Percentiles rank a stretch among this genome's conserved stretches.
Conservation (phyloP, 37 sponge, comb jelly and placozoan genomes). For the Tethya wilhelma region DNA sequence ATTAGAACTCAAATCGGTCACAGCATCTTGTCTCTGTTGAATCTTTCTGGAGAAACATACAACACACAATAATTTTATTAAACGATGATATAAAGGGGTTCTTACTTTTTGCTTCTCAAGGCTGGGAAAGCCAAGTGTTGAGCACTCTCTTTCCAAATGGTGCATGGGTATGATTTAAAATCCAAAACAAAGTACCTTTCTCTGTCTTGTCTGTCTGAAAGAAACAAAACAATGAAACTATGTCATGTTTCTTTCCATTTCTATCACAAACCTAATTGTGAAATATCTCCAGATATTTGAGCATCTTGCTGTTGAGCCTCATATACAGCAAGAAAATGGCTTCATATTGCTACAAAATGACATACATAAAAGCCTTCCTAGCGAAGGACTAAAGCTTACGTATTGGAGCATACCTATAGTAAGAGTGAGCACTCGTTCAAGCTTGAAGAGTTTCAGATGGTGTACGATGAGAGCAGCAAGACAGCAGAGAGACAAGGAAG, state of each 20-base stretch:
- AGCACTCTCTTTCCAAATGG: constrained; percentile 48
- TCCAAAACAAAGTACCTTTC: constrained; percentile 35
- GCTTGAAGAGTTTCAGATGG: constrained; percentile 44
- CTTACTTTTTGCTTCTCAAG: constrained; percentile 30
- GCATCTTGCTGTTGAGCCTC: background rate
- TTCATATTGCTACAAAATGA: background rate
- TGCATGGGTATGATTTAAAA: constrained; percentile 51
- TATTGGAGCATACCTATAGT: no score
- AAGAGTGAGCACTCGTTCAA: constrained; percentile 30
- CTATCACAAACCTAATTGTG: no score
- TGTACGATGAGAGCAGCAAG: constrained; percentile 47
- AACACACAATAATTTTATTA: no score
- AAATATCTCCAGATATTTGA: no score
- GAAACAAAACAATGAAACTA: background rate
- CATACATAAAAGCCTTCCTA: constrained; percentile 10
- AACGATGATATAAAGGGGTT: no score
- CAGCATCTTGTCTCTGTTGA: constrained; percentile 45
- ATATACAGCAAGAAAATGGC: background rate
- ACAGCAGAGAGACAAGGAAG: constrained; percentile 28
- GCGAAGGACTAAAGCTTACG: no score
- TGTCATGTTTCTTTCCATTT: background rate
- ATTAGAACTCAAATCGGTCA: constrained; percentile 25
- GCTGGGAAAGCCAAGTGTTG: no score
- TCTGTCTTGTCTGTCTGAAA: constrained; percentile 21
- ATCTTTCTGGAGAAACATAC: constrained; percentile 14